phyloP scores from a whole-genome alignment of 2,797 vertebrate species.

The Gobio occitaniae region DNA sequence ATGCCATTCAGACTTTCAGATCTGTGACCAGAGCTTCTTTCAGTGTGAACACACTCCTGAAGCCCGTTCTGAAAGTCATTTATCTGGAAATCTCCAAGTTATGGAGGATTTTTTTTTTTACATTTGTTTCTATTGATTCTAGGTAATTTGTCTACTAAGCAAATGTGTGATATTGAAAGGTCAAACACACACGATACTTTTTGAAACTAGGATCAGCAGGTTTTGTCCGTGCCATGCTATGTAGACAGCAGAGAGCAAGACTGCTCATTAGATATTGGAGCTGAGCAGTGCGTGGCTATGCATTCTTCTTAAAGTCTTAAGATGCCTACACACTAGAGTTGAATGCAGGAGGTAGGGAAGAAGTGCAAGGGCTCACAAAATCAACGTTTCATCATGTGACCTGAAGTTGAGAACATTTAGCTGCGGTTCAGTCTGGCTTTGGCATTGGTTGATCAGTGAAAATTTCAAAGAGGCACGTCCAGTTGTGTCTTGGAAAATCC shows the following conservation, averaged over 20 bases:
- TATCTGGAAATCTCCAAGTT: neutral
- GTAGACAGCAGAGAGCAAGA: neutral
- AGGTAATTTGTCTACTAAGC: neutral
- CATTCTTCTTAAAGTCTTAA: neutral
- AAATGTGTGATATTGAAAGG: neutral
- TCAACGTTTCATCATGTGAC: neutral
- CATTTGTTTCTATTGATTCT: neutral
- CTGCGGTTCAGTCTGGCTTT: neutral
- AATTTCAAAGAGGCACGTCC: neutral
- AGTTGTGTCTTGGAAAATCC: neutral
- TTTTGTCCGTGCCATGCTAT: neutral
- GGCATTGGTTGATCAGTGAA: neutral
- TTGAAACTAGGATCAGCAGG: neutral
- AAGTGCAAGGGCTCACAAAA: neutral
- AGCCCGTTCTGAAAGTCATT: neutral
- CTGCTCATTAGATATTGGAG: neutral
- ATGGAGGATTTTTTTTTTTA: neutral
- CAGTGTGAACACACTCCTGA: too few species aligned
- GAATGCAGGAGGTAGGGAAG: neutral
- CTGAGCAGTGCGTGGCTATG: neutral
- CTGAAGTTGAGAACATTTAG: neutral
- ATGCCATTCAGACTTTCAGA: too few species aligned
- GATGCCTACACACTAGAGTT: neutral
- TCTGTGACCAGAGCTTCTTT: too few species aligned
- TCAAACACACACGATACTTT: neutral